phyloP scores from a whole-genome alignment of 35 echinoderm and acorn worm species.

The Apostichopus californicus region DNA sequence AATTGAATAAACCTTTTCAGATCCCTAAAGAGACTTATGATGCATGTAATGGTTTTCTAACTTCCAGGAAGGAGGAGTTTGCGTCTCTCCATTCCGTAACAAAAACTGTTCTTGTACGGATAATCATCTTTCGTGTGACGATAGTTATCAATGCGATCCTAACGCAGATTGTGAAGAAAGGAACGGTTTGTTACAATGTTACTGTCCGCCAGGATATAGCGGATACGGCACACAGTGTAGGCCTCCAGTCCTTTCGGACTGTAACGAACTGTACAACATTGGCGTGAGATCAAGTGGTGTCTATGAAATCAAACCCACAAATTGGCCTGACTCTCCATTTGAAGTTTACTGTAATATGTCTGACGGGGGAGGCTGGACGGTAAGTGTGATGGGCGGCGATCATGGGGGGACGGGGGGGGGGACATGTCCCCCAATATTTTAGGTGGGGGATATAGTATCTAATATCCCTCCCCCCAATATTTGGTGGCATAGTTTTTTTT shows the following conservation, averaged over 20 bases:
- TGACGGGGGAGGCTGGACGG: neutral
- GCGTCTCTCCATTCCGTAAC: neutral
- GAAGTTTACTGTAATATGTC: neutral
- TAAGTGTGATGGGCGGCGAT: too few relatives aligned
- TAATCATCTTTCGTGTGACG: neutral
- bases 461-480: too few relatives aligned
- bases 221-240: neutral
- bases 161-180: conserved; percentile 26
- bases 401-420: too few relatives aligned
- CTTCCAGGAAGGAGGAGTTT: neutral
- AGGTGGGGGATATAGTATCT: too few relatives aligned
- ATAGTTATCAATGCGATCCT: neutral
- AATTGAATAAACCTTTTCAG: neutral
- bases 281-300: neutral
- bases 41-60: neutral
- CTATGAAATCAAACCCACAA: neutral
- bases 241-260: neutral
- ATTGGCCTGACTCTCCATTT: neutral
- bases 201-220: neutral
- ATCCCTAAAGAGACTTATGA: neutral
- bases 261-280: neutral
- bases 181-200: neutral
- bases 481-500: too few relatives aligned
- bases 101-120: neutral
- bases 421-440: too few relatives aligned